Percentiles rank a stretch among this genome's conserved stretches.
Evolutionary conservation across 1,140 invertebrate species (phyloP).

Genomic region (Listronotus bonariensis): DNA sequence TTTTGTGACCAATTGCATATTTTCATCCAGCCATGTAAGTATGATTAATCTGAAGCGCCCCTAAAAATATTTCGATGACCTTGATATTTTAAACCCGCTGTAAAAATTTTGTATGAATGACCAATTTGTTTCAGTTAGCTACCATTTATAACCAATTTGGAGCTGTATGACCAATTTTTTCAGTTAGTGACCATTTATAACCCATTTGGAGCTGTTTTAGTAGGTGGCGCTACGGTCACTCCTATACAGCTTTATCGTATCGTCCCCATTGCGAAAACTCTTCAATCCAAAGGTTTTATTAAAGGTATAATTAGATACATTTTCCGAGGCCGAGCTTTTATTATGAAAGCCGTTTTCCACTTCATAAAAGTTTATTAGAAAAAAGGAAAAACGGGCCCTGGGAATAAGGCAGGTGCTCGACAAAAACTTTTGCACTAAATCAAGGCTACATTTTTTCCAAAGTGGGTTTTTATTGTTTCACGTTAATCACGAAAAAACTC

Average conservation of each 20-base stretch:
- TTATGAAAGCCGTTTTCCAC: slow-evolving; percentile 35
- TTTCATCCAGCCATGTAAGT: too few species aligned
- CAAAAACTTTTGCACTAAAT: slow-evolving; percentile 26
- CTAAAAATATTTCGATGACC: too few species aligned
- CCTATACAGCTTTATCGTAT: not conserved
- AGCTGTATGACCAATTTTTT: too few species aligned
- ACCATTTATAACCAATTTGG: too few species aligned
- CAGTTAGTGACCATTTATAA: too few species aligned
- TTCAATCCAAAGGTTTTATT: slow-evolving; percentile 30
- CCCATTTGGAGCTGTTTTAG: too few species aligned
- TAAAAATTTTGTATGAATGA: too few species aligned
- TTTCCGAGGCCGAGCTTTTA: slow-evolving; percentile 34
- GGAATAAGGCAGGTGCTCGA: slow-evolving; percentile 29
- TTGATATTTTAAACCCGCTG: too few species aligned
- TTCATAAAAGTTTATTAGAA: slow-evolving; percentile 37
- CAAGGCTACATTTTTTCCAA: slow-evolving; percentile 29
- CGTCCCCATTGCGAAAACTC: not conserved
- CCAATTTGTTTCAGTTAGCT: too few species aligned
- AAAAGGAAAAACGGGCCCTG: slow-evolving; percentile 23
- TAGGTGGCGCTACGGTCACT: too few species aligned
- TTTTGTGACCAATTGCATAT: too few species aligned
- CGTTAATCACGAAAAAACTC: slow-evolving; percentile 18
- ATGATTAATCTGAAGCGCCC: too few species aligned
- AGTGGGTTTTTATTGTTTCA: slow-evolving; percentile 29
- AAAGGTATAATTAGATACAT: slow-evolving; percentile 38